phyloP scores from a whole-genome alignment of 2,888 invertebrate genomes.

The Thymelicus acteon region DNA sequence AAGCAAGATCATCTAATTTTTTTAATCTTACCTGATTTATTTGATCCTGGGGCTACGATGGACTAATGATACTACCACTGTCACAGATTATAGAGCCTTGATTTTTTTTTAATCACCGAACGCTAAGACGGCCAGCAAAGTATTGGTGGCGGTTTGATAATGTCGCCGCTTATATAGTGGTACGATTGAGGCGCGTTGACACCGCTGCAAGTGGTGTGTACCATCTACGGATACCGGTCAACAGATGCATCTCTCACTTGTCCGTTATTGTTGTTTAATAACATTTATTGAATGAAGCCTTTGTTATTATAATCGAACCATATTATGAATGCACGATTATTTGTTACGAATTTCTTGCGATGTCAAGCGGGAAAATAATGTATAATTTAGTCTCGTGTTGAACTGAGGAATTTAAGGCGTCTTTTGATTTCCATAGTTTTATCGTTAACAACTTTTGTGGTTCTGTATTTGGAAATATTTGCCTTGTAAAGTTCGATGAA shows the following conservation, averaged over 20 bases:
- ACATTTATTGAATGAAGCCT: conserved; percentile 14
- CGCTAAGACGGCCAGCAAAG: conserved; percentile 76
- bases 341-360: conserved; percentile 1
- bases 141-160: conserved; percentile 75
- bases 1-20: not conserved
- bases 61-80: conserved; percentile 63
- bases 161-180: conserved; percentile 71
- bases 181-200: conserved; percentile 58
- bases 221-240: conserved; percentile 53
- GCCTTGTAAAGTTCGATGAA: too few species aligned
- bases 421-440: too few species aligned
- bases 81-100: conserved; percentile 63
- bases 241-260: conserved; percentile 24
- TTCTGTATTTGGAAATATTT: too few species aligned
- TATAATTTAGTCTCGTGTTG: too few species aligned
- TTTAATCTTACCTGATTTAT: conserved; percentile 69
- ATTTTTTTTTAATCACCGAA: conserved; percentile 64
- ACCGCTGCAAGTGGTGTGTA: conserved; percentile 62
- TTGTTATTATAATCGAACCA: conserved; percentile 4
- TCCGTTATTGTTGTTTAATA: conserved; percentile 20
- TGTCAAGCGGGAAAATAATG: not conserved
- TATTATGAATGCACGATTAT: not conserved
- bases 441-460: too few species aligned
- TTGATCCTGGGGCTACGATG: conserved; percentile 62
- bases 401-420: not conserved